Evolutionary conservation across 92 coral and sea anemone species (phyloP).

Genomic region (Phenganax stokvisi): DNA sequence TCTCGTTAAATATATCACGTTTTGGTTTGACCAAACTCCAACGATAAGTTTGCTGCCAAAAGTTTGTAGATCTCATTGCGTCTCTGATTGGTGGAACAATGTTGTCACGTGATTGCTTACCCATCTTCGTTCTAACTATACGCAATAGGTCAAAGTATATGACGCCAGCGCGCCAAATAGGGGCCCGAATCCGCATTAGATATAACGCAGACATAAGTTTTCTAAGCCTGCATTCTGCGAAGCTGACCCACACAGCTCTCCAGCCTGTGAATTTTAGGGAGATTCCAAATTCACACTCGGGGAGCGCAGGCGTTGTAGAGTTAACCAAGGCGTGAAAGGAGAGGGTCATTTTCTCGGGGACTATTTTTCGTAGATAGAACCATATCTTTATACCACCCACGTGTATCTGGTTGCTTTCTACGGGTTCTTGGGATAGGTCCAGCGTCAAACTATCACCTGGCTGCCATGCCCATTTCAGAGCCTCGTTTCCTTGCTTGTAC

Average conservation of each 20-base stretch:
- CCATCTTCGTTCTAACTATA: conserved; percentile 18
- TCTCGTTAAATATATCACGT: conserved; percentile 13
- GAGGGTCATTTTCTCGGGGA: conserved; percentile 35
- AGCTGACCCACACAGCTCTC: conserved; percentile 53
- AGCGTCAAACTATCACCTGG: conserved; percentile 20
- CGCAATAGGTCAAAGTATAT: conserved; percentile 49
- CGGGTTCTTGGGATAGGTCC: conserved; percentile 30
- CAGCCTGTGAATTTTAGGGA: conserved; percentile 48
- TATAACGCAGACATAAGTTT: conserved; percentile 4
- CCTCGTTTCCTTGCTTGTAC: conserved; percentile 30
- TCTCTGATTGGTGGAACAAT: conserved; percentile 54
- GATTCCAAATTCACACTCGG: conserved; percentile 25
- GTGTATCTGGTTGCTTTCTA: neutral
- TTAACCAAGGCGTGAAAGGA: neutral
- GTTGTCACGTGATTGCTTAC: conserved; percentile 51
- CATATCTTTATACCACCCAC: conserved; percentile 56
- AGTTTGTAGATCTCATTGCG: conserved; percentile 3
- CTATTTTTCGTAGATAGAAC: conserved; percentile 41
- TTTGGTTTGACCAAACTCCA: conserved; percentile 52
- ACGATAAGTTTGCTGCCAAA: conserved; percentile 55
- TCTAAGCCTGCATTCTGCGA: conserved; percentile 31
- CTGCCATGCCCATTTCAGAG: conserved; percentile 32
- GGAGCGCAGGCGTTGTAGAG: neutral
- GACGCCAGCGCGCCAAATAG: conserved; percentile 24
- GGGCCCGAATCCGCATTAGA: conserved; percentile 31